These are phyloP conservation scores for Microcebus griseorufus DNA, from an alignment of 2,113 vertebrate genomes.

Conservation along the genomic window DNA sequence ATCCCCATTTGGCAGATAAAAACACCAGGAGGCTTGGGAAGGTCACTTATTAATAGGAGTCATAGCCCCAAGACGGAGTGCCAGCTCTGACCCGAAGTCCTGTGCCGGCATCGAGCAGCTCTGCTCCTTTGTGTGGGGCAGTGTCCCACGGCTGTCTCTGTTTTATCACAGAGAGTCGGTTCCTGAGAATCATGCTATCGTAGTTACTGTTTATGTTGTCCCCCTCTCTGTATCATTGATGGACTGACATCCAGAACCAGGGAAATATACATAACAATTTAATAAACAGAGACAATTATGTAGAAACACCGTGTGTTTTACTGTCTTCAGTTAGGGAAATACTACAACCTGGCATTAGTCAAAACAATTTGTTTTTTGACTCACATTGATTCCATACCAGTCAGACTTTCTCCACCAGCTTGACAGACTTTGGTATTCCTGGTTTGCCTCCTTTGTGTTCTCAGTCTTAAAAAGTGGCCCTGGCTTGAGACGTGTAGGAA, in stretches of 20 bases:
- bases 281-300: not conserved
- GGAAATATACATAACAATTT: not conserved
- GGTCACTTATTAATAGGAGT: not conserved
- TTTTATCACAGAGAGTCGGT: not conserved
- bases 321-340: not conserved
- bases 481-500: conserved; percentile 22
- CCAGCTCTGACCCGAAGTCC: not conserved
- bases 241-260: not conserved
- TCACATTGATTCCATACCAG: not conserved
- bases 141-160: not conserved
- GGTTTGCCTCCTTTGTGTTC: not conserved
- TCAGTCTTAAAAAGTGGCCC: not conserved
- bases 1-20: not conserved
- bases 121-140: not conserved
- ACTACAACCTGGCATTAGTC: not conserved
- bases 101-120: fast-evolving
- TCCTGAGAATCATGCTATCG: not conserved
- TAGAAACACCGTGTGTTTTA: not conserved
- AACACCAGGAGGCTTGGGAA: not conserved
- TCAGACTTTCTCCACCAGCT: not conserved
- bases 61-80: not conserved
- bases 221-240: not conserved
- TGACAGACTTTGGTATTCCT: not conserved
- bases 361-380: not conserved
- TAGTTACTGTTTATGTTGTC: not conserved